Base-by-base conservation (phyloP, 2,113 vertebrate species). In the Pelmatolapia mariae region DNA sequence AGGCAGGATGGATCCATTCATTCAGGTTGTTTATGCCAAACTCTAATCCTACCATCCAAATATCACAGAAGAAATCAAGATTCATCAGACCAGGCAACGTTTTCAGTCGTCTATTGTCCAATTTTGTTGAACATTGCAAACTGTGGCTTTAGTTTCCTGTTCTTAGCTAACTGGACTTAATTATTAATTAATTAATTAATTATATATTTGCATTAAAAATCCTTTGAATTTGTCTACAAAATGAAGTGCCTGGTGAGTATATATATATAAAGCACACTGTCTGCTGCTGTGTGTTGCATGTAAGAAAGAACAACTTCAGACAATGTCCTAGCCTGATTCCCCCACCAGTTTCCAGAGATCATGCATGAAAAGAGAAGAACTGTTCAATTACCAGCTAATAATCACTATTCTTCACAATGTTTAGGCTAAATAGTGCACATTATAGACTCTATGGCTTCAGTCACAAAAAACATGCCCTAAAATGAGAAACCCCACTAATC, bases 51-150 rank as follows among this genome's bases (percentile, higher is more conserved):
- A 45, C 38, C n/a, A 73, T 73, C 22, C 66, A 73, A 45, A 26
- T 45, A 73, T 71, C n/a, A 40, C 13, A 45, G 33, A 66, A 22
- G 61, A 66, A 38, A 66, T 66, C 61, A 66, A 22, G 38, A 45
- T 45, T 71, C 13, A 7, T 0, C 66, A 63, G 59, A 63, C 59
- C 59, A 36, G 31, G 59, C 18, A 1, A 63, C 1, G 1, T 36
- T 36, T 63, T 36, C 59, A 63, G 59, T 4, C 0, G 0, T 71
- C 38, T 24, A 10, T 43, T 43, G 63, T 40, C 38, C 38, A 71
- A 43, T 16, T 73, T 73, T 45, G 22, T 26, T 10, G 13, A 73
- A 15, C 66, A 43, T 24, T 45, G n/a, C n/a, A 6, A 71, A 1
- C 0, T 43, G 38, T 40, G 38, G 66, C 66, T 43, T 71, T 22